These are phyloP conservation scores for Glyptemys insculpta DNA, from an alignment of 2,797 vertebrate species.

Conservation along the genomic window DNA sequence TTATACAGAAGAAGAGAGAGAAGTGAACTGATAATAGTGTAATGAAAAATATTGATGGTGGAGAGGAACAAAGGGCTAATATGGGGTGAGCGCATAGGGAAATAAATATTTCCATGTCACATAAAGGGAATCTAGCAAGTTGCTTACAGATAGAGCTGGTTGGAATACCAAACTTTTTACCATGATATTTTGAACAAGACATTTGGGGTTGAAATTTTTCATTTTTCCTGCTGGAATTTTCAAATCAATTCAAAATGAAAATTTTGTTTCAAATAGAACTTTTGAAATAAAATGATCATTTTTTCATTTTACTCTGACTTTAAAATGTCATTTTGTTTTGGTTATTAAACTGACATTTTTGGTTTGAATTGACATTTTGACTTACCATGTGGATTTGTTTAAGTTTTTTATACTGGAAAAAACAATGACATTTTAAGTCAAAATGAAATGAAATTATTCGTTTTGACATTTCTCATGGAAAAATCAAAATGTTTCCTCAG, in stretches of 20 bases:
- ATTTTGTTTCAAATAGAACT: neutral
- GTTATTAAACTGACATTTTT: neutral
- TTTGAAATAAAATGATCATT: neutral
- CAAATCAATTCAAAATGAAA: neutral
- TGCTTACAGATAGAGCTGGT: neutral
- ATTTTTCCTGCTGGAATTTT: neutral
- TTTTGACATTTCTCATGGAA: neutral
- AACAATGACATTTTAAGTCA: neutral
- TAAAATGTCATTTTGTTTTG: neutral
- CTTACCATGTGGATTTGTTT: neutral
- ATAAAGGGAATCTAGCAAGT: neutral
- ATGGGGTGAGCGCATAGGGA: neutral
- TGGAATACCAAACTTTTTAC: neutral
- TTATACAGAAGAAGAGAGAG: rapidly evolving
- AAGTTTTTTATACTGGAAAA: neutral
- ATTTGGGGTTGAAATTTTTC: neutral
- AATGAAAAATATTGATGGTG: neutral
- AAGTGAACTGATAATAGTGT: neutral
- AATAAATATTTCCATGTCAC: neutral
- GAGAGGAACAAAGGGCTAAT: neutral
- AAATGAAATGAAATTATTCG: neutral
- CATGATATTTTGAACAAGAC: neutral
- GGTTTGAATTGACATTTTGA: neutral
- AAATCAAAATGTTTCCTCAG: neutral
- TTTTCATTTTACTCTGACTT: neutral